phyloP scores from a whole-genome alignment of 2,888 invertebrate species.

The Cylindroiulus punctatus region DNA sequence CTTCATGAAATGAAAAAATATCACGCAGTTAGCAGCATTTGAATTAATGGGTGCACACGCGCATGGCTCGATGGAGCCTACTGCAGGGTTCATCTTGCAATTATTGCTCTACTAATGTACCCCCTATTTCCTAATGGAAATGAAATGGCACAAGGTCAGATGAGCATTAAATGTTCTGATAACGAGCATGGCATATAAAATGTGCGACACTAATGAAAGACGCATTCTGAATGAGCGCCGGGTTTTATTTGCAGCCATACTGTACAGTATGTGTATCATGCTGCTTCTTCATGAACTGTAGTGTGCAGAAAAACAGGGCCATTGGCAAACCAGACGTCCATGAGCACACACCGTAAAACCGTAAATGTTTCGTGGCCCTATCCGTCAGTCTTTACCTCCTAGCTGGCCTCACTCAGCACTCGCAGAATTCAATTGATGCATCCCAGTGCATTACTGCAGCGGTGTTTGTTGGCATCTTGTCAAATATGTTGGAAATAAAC shows the following conservation, averaged over 20 bases:
- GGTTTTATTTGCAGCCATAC: background rate
- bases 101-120: background rate
- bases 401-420: background rate
- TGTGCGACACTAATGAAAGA: conserved; percentile 11
- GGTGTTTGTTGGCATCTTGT: conserved; percentile 2
- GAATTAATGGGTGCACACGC: too few species aligned
- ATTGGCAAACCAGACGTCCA: background rate
- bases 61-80: background rate
- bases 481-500: conserved; percentile 15
- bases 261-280: too few species aligned
- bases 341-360: background rate
- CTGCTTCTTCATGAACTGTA: background rate
- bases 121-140: background rate
- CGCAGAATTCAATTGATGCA: background rate
- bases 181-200: background rate
- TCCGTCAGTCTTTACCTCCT: background rate
- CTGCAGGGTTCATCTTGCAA: background rate
- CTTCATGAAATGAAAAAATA: too few species aligned
- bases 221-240: background rate
- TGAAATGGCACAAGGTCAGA: conserved; percentile 12
- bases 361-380: background rate
- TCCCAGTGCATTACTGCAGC: background rate
- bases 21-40: too few species aligned
- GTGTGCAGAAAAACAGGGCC: background rate
- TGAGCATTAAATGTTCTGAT: conserved; percentile 26